Percentiles rank a stretch among this genome's conserved stretches.
Evolutionary conservation across 2,888 invertebrate genomes (phyloP).

Genomic region (Torymus texanus): DNA sequence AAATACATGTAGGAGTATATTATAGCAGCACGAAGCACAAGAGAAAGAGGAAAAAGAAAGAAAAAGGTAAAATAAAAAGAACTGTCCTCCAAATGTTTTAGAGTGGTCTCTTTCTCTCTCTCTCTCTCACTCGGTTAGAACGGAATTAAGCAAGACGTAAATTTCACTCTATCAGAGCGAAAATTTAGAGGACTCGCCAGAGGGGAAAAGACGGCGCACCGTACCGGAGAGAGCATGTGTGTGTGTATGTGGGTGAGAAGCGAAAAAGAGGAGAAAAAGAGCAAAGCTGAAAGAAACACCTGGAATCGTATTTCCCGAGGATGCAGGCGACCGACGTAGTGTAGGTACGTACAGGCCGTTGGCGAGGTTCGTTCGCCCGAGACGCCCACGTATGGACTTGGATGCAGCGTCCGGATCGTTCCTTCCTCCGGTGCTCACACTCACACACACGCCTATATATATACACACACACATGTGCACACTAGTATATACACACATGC

Average conservation of each 20-base stretch:
- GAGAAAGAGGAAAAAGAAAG: constrained; percentile 24
- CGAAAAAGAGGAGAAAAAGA: neutral
- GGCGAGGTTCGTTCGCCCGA: constrained; percentile 61
- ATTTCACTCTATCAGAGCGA: constrained; percentile 11
- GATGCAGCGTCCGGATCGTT: constrained; percentile 28
- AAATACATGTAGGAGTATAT: constrained; percentile 25
- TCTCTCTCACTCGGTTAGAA: neutral
- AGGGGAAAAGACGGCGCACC: neutral
- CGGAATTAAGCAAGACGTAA: neutral
- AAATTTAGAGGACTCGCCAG: neutral
- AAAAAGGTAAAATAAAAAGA: constrained; percentile 42
- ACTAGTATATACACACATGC: too few relatives aligned
- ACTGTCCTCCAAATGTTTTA: neutral
- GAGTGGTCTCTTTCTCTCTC: too few relatives aligned
- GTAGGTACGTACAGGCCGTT: neutral
- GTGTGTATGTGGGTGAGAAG: neutral
- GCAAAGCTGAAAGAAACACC: constrained; percentile 54
- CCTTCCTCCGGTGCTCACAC: constrained; percentile 8
- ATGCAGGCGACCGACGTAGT: constrained; percentile 40
- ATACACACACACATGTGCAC: too few relatives aligned
- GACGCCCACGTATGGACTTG: constrained; percentile 46
- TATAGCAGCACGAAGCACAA: constrained; percentile 7
- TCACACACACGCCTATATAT: too few relatives aligned
- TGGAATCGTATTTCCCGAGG: constrained; percentile 62
- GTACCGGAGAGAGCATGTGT: too few relatives aligned